Base-by-base conservation (phyloP, 1,140 invertebrate species). In the Drosophila orosa region DNA sequence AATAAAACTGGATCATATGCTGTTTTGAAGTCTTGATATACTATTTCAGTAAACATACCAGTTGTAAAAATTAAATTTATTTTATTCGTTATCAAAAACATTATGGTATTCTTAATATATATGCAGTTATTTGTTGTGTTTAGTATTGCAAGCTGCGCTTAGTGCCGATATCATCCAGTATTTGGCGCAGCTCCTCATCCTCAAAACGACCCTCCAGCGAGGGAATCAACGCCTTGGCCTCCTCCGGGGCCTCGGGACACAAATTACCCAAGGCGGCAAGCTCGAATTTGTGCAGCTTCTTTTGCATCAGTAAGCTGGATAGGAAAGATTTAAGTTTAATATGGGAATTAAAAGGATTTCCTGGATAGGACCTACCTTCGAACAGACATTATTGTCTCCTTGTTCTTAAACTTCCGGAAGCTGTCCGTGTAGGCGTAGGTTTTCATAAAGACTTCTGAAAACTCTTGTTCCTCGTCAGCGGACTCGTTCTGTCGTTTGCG, bases 281-380 rank as follows among this genome's bases (percentile, higher is more conserved):
- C 92, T 99, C 99, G 93, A 99, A 99, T 93, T 99, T 99, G 92
- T 99, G 99, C 10, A 99, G 92, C 91, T 99, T 98, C 90, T 99
- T 99, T 90, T 97, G 96, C 92, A 96, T 96, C n/a, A 99, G 92
- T 60, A 98, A 94, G 92, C 97, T 98, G 90, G 90, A 95, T 95
- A 9, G 8, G 33, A 33, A 33, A 10, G 3, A 27, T 56, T 25
- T 5, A 29, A 3, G 15, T 35, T 31, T 56, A 27, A 3, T 42
- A 25, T 8, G n/a, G 2, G 0, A 47, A 37, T 44, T 44, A 13
- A 12, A 8, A 42, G 1, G 1, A 2, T 3, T 40, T 4, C 0
- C 17, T 13, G 0, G 2, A 3, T 17, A 92, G 93, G 92, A 93
- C 3, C 27, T 63, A 97, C 96, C 95, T 97, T 93, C 99, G 94